Evolutionary conservation across 1,140 invertebrate species (phyloP), one percentile per base, ranked within the genome.

Genomic region (Anagrus nilaparvatae): DNA sequence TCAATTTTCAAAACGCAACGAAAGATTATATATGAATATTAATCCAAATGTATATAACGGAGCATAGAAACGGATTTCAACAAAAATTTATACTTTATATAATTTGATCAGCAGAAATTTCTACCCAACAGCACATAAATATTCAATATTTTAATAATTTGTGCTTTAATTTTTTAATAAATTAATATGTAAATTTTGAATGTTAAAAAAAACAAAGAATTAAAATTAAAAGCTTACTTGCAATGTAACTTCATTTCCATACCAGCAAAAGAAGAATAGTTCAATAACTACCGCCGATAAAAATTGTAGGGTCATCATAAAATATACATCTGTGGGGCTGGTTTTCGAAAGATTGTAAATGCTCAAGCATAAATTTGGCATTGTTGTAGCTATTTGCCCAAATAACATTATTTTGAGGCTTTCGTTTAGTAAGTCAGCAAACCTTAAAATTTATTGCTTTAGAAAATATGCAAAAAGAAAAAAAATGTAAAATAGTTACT

Each of bases 221-320:
- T 21, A 36, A n/a, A 21, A 9, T 12, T 13, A n/a, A 36, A 10
- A 21, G 4, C 7, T 47, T 47, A 47, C 45, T 17, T 39, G 20
- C 8, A 47, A 33, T 0, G 36, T 47, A 0, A 47, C 45, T 43
- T 47, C 29, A 12, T 47, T 47, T 14, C 45, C 45, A 10, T 47
- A 47, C 45, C 45, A 47, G 12, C 45, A 47, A 21, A 47, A 46
- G n/a, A 47, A 47, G 40, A 39, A 47, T n/a, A 47, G 34, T 39
- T 47, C 45, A n/a, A 47, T 47, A 3, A 43, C 40, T 6, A 47
- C 45, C 1, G 45, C 45, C 5, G 18, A 29, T 10, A 47, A 42
- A 21, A 47, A 47, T 19, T 47, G 45, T 14, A 17, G 29, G 1
- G 45, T 47, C 40, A 47, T 47, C 29, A 47, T 16, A 12, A 47